These are phyloP conservation scores for Psittacara wagleri DNA, from an alignment of 2,113 vertebrate genomes.

Conservation along the genomic window DNA sequence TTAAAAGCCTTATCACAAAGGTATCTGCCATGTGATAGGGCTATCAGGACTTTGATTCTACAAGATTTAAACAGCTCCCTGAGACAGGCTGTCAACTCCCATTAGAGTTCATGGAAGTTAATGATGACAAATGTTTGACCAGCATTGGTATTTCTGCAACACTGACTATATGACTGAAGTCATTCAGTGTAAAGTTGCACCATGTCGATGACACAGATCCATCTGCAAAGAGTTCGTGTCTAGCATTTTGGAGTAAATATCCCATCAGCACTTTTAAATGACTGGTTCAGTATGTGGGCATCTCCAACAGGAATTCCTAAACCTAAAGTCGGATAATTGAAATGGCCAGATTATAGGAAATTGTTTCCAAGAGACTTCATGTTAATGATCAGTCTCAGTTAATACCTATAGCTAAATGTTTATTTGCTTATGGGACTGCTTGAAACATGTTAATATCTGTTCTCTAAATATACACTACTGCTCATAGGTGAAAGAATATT, in stretches of 20 bases:
- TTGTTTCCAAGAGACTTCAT: not conserved
- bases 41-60: not conserved
- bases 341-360: not conserved
- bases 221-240: not conserved
- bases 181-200: not conserved
- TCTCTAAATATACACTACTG: not conserved
- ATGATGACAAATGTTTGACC: not conserved
- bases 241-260: conserved; percentile 3
- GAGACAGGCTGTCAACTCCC: not conserved
- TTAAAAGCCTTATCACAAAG: not conserved
- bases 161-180: not conserved
- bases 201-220: fast-evolving
- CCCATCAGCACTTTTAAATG: not conserved
- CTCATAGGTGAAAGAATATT: not conserved
- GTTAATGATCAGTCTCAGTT: not conserved
- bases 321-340: conserved; percentile 7
- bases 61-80: not conserved
- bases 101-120: not conserved
- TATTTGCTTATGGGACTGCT: not conserved
- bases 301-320: not conserved
- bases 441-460: not conserved
- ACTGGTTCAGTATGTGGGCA: not conserved
- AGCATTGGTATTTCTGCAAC: not conserved
- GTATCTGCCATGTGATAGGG: not conserved
- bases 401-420: not conserved